Evolutionary conservation across 2,113 vertebrate genomes (phyloP).

Genomic region (Platichthys flesus): DNA sequence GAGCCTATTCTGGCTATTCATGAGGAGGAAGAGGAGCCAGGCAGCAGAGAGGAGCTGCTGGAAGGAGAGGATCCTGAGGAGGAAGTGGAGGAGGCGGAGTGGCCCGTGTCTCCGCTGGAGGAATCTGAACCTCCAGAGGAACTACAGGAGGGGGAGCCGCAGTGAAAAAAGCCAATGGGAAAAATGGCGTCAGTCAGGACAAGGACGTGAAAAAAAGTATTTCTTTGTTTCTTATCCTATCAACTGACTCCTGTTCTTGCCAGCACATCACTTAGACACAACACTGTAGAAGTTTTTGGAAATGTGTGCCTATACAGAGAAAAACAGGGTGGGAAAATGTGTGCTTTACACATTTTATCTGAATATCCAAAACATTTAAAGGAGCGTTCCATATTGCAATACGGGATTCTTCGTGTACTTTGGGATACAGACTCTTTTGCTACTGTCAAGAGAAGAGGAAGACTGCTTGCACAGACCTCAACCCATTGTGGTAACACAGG

Average conservation of each 20-base stretch:
- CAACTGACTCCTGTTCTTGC: conserved; percentile 87
- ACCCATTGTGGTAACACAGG: conserved; percentile 71
- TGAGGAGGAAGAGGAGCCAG: conserved; percentile 92
- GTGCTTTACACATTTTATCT: conserved; percentile 75
- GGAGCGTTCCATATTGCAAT: conserved; percentile 86
- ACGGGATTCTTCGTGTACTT: conserved; percentile 78
- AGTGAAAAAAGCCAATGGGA: conserved; percentile 60
- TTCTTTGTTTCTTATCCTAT: conserved; percentile 72
- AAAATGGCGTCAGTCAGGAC: conserved; percentile 76
- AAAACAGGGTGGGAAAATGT: conserved; percentile 77
- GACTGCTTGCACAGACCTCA: conserved; percentile 81
- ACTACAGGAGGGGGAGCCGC: conserved; percentile 60
- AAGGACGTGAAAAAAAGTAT: conserved; percentile 75
- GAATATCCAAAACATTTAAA: conserved; percentile 75
- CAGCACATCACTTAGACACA: conserved; percentile 99
- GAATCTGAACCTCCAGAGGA: conserved; percentile 78
- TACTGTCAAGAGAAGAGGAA: conserved; percentile 72
- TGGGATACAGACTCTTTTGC: conserved; percentile 80
- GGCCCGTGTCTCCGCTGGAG: conserved; percentile 53
- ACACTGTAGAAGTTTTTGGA: conserved; percentile 96
- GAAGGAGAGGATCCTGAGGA: conserved; percentile 81
- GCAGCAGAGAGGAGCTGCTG: conserved; percentile 77
- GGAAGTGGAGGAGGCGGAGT: conserved; percentile 70
- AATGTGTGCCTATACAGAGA: conserved; percentile 86
- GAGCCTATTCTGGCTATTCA: conserved; percentile 93